phyloP scores from a whole-genome alignment of 92 coral and sea anemone genomes.

The Epizoanthus scotinus region DNA sequence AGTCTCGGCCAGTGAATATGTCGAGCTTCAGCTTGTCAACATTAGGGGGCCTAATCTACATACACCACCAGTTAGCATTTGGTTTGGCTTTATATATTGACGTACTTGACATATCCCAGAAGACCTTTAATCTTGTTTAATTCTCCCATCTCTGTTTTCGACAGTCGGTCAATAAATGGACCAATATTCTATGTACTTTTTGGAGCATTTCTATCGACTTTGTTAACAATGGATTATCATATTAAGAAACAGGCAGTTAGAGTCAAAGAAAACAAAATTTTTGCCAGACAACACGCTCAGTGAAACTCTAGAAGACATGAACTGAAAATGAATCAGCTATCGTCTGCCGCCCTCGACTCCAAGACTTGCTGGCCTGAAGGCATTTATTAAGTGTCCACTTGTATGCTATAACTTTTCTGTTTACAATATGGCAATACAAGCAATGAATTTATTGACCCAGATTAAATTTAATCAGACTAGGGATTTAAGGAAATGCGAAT shows the following conservation, averaged over 20 bases:
- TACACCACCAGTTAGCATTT: neutral
- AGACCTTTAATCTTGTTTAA: conserved; percentile 7
- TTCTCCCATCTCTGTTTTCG: conserved; percentile 26
- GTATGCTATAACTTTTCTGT: too few species aligned
- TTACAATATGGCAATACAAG: too few species aligned
- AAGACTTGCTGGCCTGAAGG: too few species aligned
- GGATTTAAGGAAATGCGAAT: too few species aligned
- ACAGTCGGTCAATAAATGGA: conserved; percentile 29
- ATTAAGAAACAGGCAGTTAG: neutral
- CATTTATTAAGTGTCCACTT: too few species aligned
- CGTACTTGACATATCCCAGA: conserved; percentile 23
- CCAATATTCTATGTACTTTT: conserved; percentile 21
- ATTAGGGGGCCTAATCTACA: conserved; percentile 7
- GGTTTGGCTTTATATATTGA: conserved; percentile 4
- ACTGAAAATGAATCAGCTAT: too few species aligned
- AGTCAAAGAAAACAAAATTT: conserved; percentile 3
- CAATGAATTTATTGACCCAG: too few species aligned
- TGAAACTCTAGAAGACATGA: too few species aligned
- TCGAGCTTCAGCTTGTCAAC: too few species aligned
- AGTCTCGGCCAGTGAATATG: neutral
- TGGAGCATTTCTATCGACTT: neutral
- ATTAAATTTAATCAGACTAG: too few species aligned
- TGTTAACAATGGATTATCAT: conserved; percentile 1
- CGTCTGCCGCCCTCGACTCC: too few species aligned
- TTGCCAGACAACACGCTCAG: conserved; percentile 14